These are phyloP conservation scores for Sylvilagus bachmani DNA, from an alignment of 2,113 vertebrate species.

Conservation along the genomic window DNA sequence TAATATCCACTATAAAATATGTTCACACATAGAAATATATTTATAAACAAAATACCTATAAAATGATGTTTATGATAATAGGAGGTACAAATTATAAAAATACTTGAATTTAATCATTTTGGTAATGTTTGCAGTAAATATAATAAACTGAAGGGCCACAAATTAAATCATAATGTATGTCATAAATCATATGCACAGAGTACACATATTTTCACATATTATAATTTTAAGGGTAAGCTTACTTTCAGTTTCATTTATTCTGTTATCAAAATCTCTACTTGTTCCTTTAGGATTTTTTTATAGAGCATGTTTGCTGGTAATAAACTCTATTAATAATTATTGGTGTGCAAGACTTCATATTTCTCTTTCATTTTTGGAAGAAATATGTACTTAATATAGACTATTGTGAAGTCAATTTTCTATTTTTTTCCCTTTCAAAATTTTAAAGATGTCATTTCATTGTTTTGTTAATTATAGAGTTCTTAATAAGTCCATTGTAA, in stretches of 20 bases:
- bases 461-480: background rate
- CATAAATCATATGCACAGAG: background rate
- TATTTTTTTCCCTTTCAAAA: background rate
- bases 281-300: background rate
- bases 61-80: background rate
- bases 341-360: background rate
- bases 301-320: background rate
- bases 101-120: background rate
- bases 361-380: background rate
- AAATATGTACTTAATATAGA: background rate
- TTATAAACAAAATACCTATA: background rate
- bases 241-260: constrained; percentile 19
- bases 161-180: background rate
- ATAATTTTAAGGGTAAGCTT: background rate
- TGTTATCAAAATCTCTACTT: background rate
- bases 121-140: constrained; percentile 12
- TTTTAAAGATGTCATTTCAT: background rate
- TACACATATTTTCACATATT: background rate
- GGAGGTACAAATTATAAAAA: background rate
- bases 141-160: background rate
- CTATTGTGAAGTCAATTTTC: background rate
- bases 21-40: background rate
- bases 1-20: background rate
- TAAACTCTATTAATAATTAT: background rate
- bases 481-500: background rate